A percentile compares a stretch with the other conserved stretches of the same genome.
phyloP scores from a whole-genome alignment of 2,113 vertebrate genomes.

The Pyrgilauda ruficollis region DNA sequence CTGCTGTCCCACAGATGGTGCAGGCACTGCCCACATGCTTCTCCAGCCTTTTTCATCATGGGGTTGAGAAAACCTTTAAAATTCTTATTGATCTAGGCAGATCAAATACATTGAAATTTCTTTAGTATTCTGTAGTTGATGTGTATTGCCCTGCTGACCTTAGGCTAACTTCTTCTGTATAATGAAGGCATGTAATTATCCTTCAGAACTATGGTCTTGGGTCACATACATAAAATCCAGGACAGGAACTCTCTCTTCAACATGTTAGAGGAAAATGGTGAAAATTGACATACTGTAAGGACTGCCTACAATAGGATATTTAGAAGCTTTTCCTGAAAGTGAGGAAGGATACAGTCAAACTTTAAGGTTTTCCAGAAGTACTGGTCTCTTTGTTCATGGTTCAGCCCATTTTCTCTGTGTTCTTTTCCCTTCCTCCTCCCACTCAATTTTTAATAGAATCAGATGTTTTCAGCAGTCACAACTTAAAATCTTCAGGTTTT shows the following conservation, averaged over 20 bases:
- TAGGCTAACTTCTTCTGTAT: background rate
- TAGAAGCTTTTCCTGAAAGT: background rate
- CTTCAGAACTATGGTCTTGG: background rate
- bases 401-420: background rate
- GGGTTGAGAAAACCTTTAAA: background rate
- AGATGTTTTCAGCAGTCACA: background rate
- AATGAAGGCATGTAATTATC: background rate
- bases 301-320: background rate
- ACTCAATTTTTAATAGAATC: background rate
- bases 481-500: background rate
- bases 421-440: background rate
- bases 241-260: background rate
- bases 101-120: background rate
- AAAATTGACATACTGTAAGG: background rate
- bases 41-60: background rate
- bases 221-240: background rate
- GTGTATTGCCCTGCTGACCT: background rate
- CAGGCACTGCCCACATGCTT: background rate
- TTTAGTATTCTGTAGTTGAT: background rate
- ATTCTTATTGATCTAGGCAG: background rate
- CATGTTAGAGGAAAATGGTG: background rate
- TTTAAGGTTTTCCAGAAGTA: background rate
- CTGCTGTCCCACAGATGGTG: background rate
- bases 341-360: background rate
- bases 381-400: background rate